phyloP scores from a whole-genome alignment of 1,140 invertebrate species.

The Eriocheir sinensis region DNA sequence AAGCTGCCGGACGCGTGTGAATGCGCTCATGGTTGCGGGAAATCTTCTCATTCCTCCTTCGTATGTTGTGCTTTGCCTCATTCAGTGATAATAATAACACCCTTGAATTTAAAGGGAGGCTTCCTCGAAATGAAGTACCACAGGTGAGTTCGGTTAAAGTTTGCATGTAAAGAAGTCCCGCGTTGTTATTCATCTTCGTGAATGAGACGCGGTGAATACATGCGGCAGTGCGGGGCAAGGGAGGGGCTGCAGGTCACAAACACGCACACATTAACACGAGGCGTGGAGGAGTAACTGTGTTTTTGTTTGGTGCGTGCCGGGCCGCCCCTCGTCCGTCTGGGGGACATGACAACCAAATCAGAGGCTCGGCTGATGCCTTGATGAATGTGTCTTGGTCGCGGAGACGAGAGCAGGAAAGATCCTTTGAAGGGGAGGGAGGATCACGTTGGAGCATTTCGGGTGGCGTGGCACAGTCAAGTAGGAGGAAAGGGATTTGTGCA shows the following conservation, averaged over 20 bases:
- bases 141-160: background rate
- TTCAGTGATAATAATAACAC: background rate
- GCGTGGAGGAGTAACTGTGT: background rate
- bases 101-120: background rate
- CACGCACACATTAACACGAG: slow-evolving; percentile 39
- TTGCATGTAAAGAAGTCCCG: background rate
- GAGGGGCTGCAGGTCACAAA: slow-evolving; percentile 27
- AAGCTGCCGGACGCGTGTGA: background rate
- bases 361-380: slow-evolving; percentile 75
- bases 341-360: slow-evolving; percentile 70
- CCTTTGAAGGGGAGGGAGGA: slow-evolving; percentile 46
- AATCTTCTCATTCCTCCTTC: background rate
- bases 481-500: background rate
- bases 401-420: slow-evolving; percentile 26
- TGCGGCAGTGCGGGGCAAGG: background rate
- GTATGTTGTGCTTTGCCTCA: background rate
- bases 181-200: background rate
- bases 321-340: slow-evolving; percentile 60
- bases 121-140: background rate
- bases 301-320: background rate
- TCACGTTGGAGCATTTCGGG: background rate
- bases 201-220: background rate
- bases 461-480: background rate
- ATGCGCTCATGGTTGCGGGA: background rate
- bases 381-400: slow-evolving; percentile 71